These are phyloP conservation scores for Rhinatrema bivittatum DNA, from an alignment of 2,797 vertebrate genomes.

Conservation along the genomic window DNA sequence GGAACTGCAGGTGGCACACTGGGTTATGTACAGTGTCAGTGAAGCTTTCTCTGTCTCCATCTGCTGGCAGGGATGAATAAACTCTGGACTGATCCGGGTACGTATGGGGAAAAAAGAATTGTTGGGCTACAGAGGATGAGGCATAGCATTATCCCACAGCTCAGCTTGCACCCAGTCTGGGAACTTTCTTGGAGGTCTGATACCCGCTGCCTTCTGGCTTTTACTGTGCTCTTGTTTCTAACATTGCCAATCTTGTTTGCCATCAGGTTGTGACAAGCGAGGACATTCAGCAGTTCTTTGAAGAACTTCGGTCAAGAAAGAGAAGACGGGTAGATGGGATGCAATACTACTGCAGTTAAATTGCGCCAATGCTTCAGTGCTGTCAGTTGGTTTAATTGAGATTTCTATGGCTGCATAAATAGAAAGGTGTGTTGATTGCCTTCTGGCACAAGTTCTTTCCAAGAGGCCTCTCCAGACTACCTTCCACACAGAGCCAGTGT, in stretches of 20 bases:
- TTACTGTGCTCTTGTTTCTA: too few relatives aligned
- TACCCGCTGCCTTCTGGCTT: too few relatives aligned
- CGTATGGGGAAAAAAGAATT: neutral
- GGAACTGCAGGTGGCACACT: too few relatives aligned
- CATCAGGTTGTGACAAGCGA: conserved; percentile 65
- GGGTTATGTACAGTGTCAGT: too few relatives aligned
- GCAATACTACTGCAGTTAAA: conserved; percentile 71
- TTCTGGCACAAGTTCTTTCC: conserved; percentile 5
- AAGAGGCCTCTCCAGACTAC: neutral
- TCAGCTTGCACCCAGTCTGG: too few relatives aligned
- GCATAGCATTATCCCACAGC: too few relatives aligned
- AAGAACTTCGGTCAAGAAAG: conserved; percentile 70
- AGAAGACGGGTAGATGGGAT: conserved; percentile 55
- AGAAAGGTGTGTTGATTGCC: conserved; percentile 13
- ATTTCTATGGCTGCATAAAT: conserved; percentile 3
- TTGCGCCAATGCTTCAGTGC: neutral
- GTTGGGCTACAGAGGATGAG: too few relatives aligned
- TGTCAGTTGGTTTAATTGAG: conserved; percentile 1
- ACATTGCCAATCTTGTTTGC: too few relatives aligned
- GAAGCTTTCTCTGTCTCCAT: too few relatives aligned
- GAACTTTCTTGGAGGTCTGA: too few relatives aligned
- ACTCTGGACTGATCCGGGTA: too few relatives aligned
- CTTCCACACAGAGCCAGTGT: conserved; percentile 1
- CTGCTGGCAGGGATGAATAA: too few relatives aligned
- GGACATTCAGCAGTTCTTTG: conserved; percentile 71